Base-by-base conservation (phyloP, 2,113 vertebrate genomes). In the Lepus europaeus region DNA sequence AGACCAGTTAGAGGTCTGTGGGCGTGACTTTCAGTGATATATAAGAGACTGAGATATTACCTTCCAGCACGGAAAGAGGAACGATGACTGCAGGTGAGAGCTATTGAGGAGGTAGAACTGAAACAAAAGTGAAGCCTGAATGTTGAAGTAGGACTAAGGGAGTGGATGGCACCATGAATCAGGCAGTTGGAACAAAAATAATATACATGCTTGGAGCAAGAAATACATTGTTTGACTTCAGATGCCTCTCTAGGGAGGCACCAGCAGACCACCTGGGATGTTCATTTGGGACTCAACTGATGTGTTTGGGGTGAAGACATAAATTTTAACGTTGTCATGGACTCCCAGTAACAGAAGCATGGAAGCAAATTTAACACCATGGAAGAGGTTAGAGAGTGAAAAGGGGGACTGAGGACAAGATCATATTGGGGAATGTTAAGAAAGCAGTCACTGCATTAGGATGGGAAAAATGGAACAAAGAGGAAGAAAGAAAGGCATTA, bases 11-110 rank as follows among this genome's bases (percentile, higher is more conserved):
- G 53, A 86, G 86, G 12, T 77, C n/a, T 69, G 31, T 92, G 45
- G 45, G n/a, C 9, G 82, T 73, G 69, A 94, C 81, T 85, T 53
- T 27, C 87, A 23, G 20, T 66, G 22, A 79, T 53, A 91, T 61
- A 66, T 8, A 45, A 33, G 16, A 70, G 49, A 9, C 27, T 79
- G 68, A 83, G n/a, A 13, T 79, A 31, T 25, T 36, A 33, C 19
- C 27, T 74, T 66, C 93, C 59, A 87, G 1, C 1, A n/a, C 39
- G 16, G 17, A 72, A 39, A 74, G 39, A 82, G 74, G 68, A 86
- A 91, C 6, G 77, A 66, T 72, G 51, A 69, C 4, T 23, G 19
- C 23, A 59, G 12, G 9, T 56, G 17, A 17, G 19, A 81, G 25
- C 16, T 66, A 33, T 5, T 68, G 68, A 64, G 16, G 77, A 61